A percentile compares a stretch with the other conserved stretches of the same genome.
phyloP scores from a whole-genome alignment of 1,140 invertebrate species.

The Carposina sasakii region DNA sequence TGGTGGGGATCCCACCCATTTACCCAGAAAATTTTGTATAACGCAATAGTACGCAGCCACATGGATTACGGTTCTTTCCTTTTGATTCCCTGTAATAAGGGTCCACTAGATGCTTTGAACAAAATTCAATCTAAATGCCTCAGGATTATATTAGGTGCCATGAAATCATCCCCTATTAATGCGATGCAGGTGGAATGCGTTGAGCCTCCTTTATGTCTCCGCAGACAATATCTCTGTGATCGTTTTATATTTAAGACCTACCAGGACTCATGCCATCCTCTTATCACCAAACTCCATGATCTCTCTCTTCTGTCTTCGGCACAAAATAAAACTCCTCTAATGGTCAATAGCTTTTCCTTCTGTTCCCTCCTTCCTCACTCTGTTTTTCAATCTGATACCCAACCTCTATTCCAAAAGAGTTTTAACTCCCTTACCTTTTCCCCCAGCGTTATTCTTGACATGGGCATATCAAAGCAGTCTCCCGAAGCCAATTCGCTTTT shows the following conservation, averaged over 20 bases:
- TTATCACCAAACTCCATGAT: neutral
- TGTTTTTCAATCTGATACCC: too few species aligned
- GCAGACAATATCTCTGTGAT: neutral
- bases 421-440: too few species aligned
- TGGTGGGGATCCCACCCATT: constrained; percentile 1
- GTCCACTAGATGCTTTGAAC: neutral
- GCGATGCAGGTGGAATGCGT: neutral
- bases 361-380: too few species aligned
- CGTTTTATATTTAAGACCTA: neutral
- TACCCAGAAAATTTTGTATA: neutral
- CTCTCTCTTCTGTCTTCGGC: too few species aligned
- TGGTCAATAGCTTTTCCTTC: too few species aligned
- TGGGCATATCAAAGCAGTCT: too few species aligned
- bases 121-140: neutral
- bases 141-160: neutral
- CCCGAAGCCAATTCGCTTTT: too few species aligned
- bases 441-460: too few species aligned
- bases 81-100: neutral
- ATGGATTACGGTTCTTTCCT: neutral
- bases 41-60: neutral
- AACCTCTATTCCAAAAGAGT: too few species aligned
- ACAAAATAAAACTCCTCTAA: too few species aligned
- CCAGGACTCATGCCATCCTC: neutral
- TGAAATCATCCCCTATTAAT: neutral
- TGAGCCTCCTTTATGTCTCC: neutral